Conservation (phyloP, 2,113 vertebrate species). For the Antechinus stuartii region DNA sequence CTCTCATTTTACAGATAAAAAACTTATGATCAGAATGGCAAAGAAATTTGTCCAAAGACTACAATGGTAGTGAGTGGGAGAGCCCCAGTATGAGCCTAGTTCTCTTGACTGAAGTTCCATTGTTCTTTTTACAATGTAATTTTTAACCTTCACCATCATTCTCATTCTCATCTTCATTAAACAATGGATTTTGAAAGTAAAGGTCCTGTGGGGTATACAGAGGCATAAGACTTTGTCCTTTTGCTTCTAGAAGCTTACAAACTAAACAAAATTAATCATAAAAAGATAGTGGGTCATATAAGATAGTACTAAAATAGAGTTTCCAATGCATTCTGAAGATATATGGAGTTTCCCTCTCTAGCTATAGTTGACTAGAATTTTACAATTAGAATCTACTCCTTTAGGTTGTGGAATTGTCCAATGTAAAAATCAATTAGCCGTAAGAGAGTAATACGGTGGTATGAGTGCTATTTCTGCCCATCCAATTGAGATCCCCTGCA, state of each 20-base stretch:
- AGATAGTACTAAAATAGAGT: neutral
- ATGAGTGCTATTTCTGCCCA: neutral
- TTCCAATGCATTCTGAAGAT: neutral
- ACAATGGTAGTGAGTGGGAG: neutral
- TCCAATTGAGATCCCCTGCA: neutral
- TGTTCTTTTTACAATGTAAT: neutral
- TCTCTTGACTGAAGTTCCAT: neutral
- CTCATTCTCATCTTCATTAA: neutral
- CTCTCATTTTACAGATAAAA: neutral
- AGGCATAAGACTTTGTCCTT: neutral
- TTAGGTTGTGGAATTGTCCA: neutral
- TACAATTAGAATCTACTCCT: neutral
- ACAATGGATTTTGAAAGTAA: neutral
- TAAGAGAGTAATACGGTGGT: neutral
- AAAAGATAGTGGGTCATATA: neutral
- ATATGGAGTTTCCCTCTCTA: neutral
- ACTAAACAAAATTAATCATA: neutral
- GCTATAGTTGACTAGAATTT: neutral
- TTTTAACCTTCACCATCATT: neutral
- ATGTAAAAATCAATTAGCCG: neutral
- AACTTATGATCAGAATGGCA: neutral
- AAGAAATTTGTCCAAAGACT: neutral
- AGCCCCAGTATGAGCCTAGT: neutral
- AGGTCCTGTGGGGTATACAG: neutral
- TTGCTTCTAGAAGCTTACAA: neutral